These are phyloP conservation scores for Amblyteles armatorius DNA, from an alignment of 2,888 invertebrate species.

Conservation along the genomic window DNA sequence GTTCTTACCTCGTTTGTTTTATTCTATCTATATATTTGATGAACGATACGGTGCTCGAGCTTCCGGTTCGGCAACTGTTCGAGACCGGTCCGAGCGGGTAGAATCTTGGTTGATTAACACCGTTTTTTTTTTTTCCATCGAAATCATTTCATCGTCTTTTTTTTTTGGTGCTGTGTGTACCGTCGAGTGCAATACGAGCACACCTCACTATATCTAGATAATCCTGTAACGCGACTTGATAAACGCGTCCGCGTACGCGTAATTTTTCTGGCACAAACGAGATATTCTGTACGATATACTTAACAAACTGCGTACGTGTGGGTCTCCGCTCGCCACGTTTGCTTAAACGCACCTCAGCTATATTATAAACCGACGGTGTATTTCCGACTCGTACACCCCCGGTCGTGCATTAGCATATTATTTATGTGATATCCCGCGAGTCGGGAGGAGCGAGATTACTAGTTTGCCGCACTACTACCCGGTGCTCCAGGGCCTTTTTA, in stretches of 20 bases:
- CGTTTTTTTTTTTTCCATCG: slow-evolving; percentile 25
- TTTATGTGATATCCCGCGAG: slow-evolving; percentile 51
- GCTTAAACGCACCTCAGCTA: not conserved
- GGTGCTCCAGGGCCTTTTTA: not conserved
- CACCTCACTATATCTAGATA: slow-evolving; percentile 54
- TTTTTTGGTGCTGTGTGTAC: slow-evolving; percentile 8
- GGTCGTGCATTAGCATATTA: slow-evolving; percentile 48
- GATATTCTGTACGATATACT: slow-evolving; percentile 28
- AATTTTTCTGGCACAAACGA: slow-evolving; percentile 62
- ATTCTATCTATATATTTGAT: slow-evolving; percentile 52
- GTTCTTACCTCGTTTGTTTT: slow-evolving; percentile 18
- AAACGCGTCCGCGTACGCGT: slow-evolving; percentile 58
- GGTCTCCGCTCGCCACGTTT: slow-evolving; percentile 22
- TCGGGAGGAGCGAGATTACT: slow-evolving; percentile 42
- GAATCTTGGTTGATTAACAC: slow-evolving; percentile 51
- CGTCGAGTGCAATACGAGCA: not conserved
- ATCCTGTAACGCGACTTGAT: slow-evolving; percentile 62
- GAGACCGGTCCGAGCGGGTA: slow-evolving; percentile 61
- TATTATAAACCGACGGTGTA: not conserved
- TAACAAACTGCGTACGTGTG: slow-evolving; percentile 36
- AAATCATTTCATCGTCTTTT: not conserved
- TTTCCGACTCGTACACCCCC: slow-evolving; percentile 30
- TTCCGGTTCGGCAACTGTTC: slow-evolving; percentile 59
- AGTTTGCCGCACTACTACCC: slow-evolving; percentile 33
- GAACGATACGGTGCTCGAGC: slow-evolving; percentile 49